Evolutionary conservation across 30 jellyfish, hydroid and myxozoan genomes (phyloP).

Genomic region (Chrysaora quinquecirrha): DNA sequence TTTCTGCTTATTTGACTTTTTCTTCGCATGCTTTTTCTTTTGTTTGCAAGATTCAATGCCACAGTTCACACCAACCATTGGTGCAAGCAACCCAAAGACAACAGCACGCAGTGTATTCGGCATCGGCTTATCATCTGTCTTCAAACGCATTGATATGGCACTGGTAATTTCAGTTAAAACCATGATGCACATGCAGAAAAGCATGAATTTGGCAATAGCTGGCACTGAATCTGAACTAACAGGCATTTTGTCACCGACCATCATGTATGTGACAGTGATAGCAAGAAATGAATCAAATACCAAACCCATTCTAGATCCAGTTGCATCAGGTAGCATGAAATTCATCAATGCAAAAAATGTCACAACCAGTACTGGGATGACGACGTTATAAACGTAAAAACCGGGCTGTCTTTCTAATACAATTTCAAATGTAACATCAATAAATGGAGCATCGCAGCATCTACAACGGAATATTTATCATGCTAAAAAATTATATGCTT

Average conservation of each 20-base stretch:
- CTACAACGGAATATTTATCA: constrained; percentile 17
- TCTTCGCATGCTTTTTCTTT: background rate
- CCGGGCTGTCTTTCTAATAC: constrained; percentile 74
- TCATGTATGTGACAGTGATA: constrained; percentile 66
- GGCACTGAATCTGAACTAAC: constrained; percentile 75
- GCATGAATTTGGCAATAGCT: constrained; percentile 63
- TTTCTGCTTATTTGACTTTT: background rate
- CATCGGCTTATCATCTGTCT: constrained; percentile 23
- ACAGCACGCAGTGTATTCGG: constrained; percentile 33
- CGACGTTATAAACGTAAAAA: constrained; percentile 62
- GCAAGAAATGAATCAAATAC: constrained; percentile 72
- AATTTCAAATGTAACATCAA: constrained; percentile 53
- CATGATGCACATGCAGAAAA: constrained; percentile 64
- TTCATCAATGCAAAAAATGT: constrained; percentile 63
- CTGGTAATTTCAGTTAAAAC: constrained; percentile 32
- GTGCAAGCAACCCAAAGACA: constrained; percentile 48
- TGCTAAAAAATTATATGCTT: too few species aligned
- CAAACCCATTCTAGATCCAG: constrained; percentile 81
- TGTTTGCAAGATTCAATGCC: background rate
- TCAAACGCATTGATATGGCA: constrained; percentile 54
- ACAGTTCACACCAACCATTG: constrained; percentile 27
- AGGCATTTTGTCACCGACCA: constrained; percentile 81
- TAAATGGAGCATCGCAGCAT: constrained; percentile 70
- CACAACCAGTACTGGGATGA: constrained; percentile 67
- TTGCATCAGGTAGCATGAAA: constrained; percentile 70